Base-by-base conservation (phyloP, 2,113 vertebrate genomes). In the Lamprotornis superbus region DNA sequence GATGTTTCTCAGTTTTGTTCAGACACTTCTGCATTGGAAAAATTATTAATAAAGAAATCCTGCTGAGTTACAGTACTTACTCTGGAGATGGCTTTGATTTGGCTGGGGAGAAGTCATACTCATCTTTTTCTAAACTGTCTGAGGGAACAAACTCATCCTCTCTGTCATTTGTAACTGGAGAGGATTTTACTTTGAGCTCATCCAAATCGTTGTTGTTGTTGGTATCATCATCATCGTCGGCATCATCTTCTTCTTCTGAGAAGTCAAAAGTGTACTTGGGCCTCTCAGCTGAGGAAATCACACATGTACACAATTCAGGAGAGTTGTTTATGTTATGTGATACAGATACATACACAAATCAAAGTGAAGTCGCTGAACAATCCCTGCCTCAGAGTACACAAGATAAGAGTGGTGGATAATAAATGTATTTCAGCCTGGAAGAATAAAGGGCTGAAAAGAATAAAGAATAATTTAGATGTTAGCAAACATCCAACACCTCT, bases 191-290 rank as follows among this genome's bases (percentile, higher is more conserved):
- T 77, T 98, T 98, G 8, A 99, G 94, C 19, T 99, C 98, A 73
- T 98, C 97, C 90, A 98, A 96, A 86, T 98, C 98, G 64, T 98
- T 98, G 81, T 97, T 98, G 25, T 97, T 97, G 93, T 95, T 96
- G 86, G 90, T 73, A 86, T 97, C 96, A 19, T 98, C 98, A 10
- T 99, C 98, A 10, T 98, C 98, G 42, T 98, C 99, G 0, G 98
- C 98, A 68, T 98, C 98, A 3, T 98, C 98, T 85, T 99, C 99
- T 39, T 99, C 99, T 97, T 99, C 99, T 5, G 99, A 99, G 98
- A 99, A 99, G 95, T 99, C 99, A 87, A 99, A 99, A 2, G 99
- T 99, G 83, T 99, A 99, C 96, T 99, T 99, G 55, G 99, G 99
- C 95, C 99, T 99, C 95, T 99, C 99, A 55, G 99, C 99, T 99